Conservation (phyloP, 2,888 invertebrate species). For the Ischnura elegans region DNA sequence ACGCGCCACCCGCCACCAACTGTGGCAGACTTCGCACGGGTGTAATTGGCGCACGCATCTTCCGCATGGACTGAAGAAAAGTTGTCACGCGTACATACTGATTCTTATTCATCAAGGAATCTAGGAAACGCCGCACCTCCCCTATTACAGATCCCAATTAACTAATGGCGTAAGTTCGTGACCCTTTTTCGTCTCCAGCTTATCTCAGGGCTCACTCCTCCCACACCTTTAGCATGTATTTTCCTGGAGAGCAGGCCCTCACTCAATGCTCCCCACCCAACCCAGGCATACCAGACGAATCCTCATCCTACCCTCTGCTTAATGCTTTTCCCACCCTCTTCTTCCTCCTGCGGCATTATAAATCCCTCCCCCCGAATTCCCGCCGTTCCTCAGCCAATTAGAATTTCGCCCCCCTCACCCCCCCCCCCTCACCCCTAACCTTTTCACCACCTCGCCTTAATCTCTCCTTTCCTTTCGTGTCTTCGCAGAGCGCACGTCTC, state of each 20-base stretch:
- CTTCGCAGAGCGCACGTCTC: not conserved
- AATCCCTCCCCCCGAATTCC: not conserved
- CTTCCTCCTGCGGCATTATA: not conserved
- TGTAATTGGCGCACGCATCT: too few relatives aligned
- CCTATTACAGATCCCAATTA: not conserved
- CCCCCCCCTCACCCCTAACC: too few relatives aligned
- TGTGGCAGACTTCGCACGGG: too few relatives aligned
- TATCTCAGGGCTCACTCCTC: not conserved
- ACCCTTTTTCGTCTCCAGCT: not conserved
- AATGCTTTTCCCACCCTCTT: too few relatives aligned
- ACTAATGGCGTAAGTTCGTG: constrained; percentile 4
- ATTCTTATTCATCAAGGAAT: not conserved
- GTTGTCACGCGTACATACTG: not conserved
- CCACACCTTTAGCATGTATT: not conserved
- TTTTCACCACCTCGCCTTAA: not conserved
- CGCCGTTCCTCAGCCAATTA: constrained; percentile 23
- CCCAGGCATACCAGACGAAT: not conserved
- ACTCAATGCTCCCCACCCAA: not conserved
- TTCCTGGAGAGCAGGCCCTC: not conserved
- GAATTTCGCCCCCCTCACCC: not conserved
- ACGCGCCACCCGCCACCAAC: too few relatives aligned
- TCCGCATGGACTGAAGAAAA: too few relatives aligned
- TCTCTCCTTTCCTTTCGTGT: not conserved
- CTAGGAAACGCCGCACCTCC: not conserved
- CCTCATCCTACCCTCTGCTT: too few relatives aligned